These are phyloP conservation scores for Balanococcus diminutus DNA, from an alignment of 2,888 invertebrate species.

Conservation along the genomic window DNA sequence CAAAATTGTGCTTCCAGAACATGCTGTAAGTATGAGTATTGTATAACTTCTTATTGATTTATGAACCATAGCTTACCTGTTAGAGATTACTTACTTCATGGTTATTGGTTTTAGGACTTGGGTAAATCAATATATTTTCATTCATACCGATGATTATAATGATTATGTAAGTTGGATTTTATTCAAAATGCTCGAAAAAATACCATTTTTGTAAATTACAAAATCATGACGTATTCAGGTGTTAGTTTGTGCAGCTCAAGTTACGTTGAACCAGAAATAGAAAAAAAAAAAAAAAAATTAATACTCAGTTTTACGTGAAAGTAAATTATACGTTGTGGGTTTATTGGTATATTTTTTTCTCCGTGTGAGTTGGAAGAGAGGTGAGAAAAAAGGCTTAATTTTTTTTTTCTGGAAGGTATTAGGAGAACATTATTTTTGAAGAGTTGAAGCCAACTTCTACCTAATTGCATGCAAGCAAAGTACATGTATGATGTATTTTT, in stretches of 20 bases:
- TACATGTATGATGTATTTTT: too few species aligned
- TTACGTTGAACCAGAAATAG: not conserved
- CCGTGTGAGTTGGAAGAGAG: not conserved
- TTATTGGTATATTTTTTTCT: not conserved
- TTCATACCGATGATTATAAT: not conserved
- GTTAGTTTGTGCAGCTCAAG: not conserved
- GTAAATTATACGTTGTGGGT: not conserved
- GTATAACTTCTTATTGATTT: slow-evolving; percentile 3
- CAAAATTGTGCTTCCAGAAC: too few species aligned
- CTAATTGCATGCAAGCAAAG: too few species aligned
- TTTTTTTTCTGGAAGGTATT: not conserved
- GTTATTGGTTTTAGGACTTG: slow-evolving; percentile 11
- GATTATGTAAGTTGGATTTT: not conserved
- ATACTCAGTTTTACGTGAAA: not conserved
- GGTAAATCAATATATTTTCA: not conserved
- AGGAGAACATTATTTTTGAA: too few species aligned
- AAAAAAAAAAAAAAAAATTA: not conserved
- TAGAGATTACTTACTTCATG: not conserved
- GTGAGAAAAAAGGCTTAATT: not conserved
- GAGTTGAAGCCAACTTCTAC: too few species aligned
- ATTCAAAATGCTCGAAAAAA: not conserved
- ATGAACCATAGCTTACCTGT: not conserved
- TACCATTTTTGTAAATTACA: not conserved
- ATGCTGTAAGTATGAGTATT: too few species aligned
- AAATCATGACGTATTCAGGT: slow-evolving; percentile 6